Conservation (phyloP, 2,113 vertebrate genomes). For the Trogon melanurus region DNA sequence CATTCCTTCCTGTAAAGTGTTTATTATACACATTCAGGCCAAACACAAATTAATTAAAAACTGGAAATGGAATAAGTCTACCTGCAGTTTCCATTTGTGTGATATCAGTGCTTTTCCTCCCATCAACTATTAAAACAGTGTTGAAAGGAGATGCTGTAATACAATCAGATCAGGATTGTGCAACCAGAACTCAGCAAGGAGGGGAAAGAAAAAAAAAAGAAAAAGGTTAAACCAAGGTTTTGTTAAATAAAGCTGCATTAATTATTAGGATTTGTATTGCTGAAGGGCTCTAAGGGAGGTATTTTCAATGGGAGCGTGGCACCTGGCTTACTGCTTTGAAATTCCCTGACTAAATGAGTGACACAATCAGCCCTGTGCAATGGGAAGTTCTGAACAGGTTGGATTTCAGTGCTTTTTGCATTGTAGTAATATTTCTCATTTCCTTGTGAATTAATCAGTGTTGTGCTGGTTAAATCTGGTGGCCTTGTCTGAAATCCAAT, state of each 20-base stretch:
- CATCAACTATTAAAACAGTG: background rate
- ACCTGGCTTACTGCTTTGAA: background rate
- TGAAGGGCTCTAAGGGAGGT: background rate
- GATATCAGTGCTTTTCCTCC: background rate
- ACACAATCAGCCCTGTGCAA: background rate
- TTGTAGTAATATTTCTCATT: background rate
- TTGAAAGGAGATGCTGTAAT: background rate
- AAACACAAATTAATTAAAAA: background rate
- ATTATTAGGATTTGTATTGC: background rate
- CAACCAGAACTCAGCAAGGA: background rate
- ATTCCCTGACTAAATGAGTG: background rate
- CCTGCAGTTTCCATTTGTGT: background rate
- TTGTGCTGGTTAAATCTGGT: background rate
- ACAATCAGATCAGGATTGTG: background rate
- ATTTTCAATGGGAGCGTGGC: background rate
- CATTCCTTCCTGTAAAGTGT: background rate
- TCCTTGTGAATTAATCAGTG: conserved; percentile 17
- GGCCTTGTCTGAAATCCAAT: background rate
- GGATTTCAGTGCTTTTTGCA: background rate
- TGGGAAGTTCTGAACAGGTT: background rate
- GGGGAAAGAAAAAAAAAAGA: background rate
- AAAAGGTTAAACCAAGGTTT: background rate
- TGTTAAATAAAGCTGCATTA: background rate
- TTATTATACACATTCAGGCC: background rate
- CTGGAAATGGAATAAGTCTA: background rate